Conservation (phyloP, 2,113 vertebrate genomes). For the Neotragus pygmaeus region DNA sequence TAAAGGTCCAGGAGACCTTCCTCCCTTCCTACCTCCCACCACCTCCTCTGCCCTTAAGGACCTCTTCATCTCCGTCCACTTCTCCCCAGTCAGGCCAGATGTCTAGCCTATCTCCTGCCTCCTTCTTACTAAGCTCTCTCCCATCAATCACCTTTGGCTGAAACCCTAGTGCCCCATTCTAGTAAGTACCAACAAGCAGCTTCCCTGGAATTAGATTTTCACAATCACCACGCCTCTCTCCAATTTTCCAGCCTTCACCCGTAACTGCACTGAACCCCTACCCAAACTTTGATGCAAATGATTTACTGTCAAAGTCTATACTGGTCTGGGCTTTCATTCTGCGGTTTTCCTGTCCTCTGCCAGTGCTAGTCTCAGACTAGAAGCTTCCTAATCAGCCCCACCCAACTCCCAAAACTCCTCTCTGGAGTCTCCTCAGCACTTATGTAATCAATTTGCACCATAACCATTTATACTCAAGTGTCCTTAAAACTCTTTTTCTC, state of each 20-base stretch:
- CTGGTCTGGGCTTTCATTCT: constrained; percentile 5
- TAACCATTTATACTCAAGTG: constrained; percentile 45
- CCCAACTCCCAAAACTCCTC: constrained; percentile 55
- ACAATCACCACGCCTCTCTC: not conserved
- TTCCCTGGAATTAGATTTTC: not conserved
- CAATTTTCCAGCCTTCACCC: not conserved
- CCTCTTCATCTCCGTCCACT: not conserved
- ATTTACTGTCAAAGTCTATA: constrained; percentile 44
- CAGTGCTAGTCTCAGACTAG: constrained; percentile 24
- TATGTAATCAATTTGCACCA: constrained; percentile 53
- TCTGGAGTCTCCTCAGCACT: constrained; percentile 59
- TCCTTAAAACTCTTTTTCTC: constrained; percentile 42
- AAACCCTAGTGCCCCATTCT: not conserved
- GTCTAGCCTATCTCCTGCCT: not conserved
- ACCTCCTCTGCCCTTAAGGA: not conserved
- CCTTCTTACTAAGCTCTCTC: not conserved
- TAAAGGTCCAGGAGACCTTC: not conserved
- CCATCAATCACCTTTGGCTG: not conserved
- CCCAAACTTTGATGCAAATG: constrained; percentile 6
- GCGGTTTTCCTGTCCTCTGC: constrained; percentile 21
- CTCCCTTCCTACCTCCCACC: not conserved
- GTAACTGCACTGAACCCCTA: not conserved
- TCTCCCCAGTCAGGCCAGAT: not conserved
- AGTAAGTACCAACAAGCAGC: not conserved
- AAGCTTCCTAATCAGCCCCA: constrained; percentile 44